These are phyloP conservation scores for Pelecanoides urinatrix DNA, from an alignment of 2,113 vertebrate genomes.

Conservation along the genomic window DNA sequence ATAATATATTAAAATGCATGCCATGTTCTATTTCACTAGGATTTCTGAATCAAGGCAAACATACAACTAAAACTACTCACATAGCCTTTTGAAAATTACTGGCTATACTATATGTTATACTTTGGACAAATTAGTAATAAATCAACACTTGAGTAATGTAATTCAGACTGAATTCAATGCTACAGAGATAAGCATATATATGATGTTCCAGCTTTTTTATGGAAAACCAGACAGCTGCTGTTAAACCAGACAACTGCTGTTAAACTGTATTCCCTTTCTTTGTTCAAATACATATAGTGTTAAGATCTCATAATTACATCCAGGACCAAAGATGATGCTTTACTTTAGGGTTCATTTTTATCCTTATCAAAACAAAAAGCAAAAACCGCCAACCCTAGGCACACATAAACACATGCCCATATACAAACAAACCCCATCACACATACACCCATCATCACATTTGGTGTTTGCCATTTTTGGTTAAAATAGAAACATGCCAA, in stretches of 20 bases:
- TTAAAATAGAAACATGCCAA: background rate
- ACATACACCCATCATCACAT: background rate
- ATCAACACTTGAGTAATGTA: background rate
- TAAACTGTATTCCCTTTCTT: background rate
- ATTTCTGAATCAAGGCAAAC: background rate
- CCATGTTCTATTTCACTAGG: background rate
- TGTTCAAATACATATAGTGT: background rate
- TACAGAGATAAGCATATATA: background rate
- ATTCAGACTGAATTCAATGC: background rate
- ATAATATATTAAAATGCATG: conserved; percentile 23
- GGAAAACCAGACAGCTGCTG: background rate
- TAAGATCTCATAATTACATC: background rate
- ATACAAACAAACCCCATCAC: background rate
- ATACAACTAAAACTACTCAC: background rate
- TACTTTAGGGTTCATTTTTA: background rate
- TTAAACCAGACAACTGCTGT: background rate
- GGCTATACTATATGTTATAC: background rate
- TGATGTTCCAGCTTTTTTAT: background rate
- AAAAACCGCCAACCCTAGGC: background rate
- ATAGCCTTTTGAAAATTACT: background rate
- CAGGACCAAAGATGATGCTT: background rate
- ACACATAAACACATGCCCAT: background rate
- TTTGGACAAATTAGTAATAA: conserved; percentile 16
- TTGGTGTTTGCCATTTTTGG: background rate
- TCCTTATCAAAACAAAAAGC: background rate